phyloP scores from a whole-genome alignment of 1,140 invertebrate species.

The Holotrichia oblita region DNA sequence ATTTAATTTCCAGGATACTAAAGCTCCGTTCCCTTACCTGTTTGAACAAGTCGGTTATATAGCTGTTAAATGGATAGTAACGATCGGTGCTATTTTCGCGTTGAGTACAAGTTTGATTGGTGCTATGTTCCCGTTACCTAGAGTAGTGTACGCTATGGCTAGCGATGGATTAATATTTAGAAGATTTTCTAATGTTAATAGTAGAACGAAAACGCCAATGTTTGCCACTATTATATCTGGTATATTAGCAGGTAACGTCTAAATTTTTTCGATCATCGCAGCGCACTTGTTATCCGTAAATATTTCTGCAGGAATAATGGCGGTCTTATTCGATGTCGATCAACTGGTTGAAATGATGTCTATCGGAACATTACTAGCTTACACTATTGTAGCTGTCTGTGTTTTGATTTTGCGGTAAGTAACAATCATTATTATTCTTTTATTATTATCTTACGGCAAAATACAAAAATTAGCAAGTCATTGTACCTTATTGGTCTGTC shows the following conservation, averaged over 20 bases:
- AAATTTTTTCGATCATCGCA: not conserved
- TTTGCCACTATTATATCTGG: conserved; percentile 86
- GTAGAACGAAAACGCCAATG: conserved; percentile 82
- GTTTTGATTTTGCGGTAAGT: conserved; percentile 75
- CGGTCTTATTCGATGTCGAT: conserved; percentile 85
- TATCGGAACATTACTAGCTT: conserved; percentile 92
- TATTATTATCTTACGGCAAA: too few relatives aligned
- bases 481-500: too few relatives aligned
- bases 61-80: conserved; percentile 85
- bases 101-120: conserved; percentile 82
- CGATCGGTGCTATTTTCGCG: conserved; percentile 85
- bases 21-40: conserved; percentile 86
- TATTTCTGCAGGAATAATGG: conserved; percentile 75
- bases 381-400: conserved; percentile 89
- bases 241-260: conserved; percentile 64
- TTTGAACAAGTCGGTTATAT: conserved; percentile 80
- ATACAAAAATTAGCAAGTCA: too few relatives aligned
- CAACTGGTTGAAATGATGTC: conserved; percentile 95
- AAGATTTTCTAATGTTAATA: conserved; percentile 74
- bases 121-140: conserved; percentile 88
- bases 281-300: not conserved
- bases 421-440: not conserved
- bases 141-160: conserved; percentile 91
- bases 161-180: conserved; percentile 87
- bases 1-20: conserved; percentile 67